Evolutionary conservation across 2,797 vertebrate genomes (phyloP).

Genomic region (Gorsachius magnificus): DNA sequence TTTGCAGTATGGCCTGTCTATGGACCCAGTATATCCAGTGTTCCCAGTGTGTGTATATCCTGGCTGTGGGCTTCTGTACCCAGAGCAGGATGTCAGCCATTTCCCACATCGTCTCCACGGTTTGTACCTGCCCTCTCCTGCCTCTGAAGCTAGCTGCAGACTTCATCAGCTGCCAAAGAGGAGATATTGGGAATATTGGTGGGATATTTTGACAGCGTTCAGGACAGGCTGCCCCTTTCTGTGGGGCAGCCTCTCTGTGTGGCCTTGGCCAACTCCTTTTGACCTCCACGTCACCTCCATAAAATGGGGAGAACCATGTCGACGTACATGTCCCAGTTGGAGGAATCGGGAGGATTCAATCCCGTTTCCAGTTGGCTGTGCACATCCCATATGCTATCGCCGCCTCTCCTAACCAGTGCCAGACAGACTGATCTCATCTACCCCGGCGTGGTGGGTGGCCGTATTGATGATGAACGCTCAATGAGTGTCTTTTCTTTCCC

Average conservation of each 20-base stretch:
- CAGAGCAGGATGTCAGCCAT: not conserved
- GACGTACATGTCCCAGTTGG: not conserved
- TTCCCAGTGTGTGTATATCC: not conserved
- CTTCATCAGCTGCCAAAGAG: not conserved
- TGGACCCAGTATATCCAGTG: not conserved
- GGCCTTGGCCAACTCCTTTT: not conserved
- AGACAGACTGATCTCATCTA: conserved; percentile 1
- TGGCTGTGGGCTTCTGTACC: not conserved
- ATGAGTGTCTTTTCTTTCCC: not conserved
- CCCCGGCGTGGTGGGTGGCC: conserved; percentile 15
- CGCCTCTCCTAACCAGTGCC: not conserved
- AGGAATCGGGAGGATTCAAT: not conserved
- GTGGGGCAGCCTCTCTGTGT: not conserved
- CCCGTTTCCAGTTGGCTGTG: not conserved
- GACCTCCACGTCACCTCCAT: not conserved
- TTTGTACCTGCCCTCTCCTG: not conserved
- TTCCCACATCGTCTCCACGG: rapidly evolving
- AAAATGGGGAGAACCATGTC: not conserved
- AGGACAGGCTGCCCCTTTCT: not conserved
- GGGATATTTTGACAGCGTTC: not conserved
- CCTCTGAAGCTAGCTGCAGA: not conserved
- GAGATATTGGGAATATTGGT: not conserved
- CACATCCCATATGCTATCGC: not conserved
- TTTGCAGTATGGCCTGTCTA: rapidly evolving
- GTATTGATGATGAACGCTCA: not conserved